phyloP scores from a whole-genome alignment of 2,888 invertebrate species.

The Xestia ashworthii region DNA sequence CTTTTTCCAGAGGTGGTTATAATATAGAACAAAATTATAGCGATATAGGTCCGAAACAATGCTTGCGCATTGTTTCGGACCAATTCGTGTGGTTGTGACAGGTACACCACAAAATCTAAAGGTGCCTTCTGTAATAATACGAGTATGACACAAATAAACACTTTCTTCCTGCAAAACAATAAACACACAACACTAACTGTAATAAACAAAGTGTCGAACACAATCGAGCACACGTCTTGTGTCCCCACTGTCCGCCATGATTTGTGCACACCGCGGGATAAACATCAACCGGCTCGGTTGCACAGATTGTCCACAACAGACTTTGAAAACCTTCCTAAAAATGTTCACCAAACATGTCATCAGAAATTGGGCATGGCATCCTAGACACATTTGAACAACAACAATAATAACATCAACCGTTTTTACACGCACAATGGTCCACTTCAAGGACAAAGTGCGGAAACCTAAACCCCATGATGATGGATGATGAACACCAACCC shows the following conservation, averaged over 20 bases:
- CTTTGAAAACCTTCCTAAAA: too few relatives aligned
- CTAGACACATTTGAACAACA: background rate
- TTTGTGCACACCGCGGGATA: slow-evolving; percentile 71
- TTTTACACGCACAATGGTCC: too few relatives aligned
- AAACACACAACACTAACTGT: background rate
- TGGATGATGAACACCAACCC: too few relatives aligned
- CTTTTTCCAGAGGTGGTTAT: background rate
- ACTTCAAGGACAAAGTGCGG: too few relatives aligned
- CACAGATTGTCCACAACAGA: slow-evolving; percentile 71
- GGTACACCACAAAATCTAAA: too few relatives aligned
- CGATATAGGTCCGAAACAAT: background rate
- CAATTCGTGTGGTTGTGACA: too few relatives aligned
- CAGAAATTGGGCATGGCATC: background rate
- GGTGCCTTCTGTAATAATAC: too few relatives aligned
- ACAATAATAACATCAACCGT: background rate
- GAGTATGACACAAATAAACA: background rate
- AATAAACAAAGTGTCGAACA: slow-evolving; percentile 41
- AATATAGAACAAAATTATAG: background rate
- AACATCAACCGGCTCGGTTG: slow-evolving; percentile 79
- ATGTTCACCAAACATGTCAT: too few relatives aligned
- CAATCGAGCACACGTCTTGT: slow-evolving; percentile 61
- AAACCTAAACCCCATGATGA: too few relatives aligned
- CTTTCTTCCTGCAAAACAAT: background rate
- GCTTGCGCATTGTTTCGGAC: too few relatives aligned
- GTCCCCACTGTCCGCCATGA: slow-evolving; percentile 61